Evolutionary conservation across 2,797 vertebrate genomes (phyloP).

Genomic region (Pangasius sanitwongsei): DNA sequence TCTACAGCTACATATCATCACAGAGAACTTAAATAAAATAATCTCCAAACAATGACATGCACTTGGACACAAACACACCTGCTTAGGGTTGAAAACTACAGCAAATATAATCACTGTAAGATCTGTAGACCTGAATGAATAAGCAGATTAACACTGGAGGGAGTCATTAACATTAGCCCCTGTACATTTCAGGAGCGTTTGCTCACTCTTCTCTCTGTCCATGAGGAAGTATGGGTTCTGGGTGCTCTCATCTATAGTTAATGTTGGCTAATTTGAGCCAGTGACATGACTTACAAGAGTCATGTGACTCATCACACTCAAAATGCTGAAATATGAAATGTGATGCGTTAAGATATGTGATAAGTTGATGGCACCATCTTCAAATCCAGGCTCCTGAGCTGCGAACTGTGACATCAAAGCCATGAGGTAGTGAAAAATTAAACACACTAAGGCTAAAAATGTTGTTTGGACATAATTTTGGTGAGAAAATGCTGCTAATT

Average conservation of each 20-base stretch:
- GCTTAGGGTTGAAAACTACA: not conserved
- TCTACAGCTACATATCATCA: not conserved
- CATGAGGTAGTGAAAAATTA: not conserved
- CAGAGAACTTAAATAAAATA: not conserved
- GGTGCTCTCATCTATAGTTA: not conserved
- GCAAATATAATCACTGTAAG: not conserved
- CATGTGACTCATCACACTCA: not conserved
- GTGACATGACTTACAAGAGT: not conserved
- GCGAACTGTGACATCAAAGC: not conserved
- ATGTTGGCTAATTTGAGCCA: not conserved
- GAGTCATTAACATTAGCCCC: not conserved
- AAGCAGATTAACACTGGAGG: not conserved
- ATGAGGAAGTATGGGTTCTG: not conserved
- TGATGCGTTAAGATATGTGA: not conserved
- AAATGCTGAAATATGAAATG: not conserved
- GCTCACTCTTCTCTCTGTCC: not conserved
- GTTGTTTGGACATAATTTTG: no score
- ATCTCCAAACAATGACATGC: not conserved
- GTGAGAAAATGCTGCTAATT: not conserved
- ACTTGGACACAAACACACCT: not conserved
- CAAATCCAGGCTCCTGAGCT: not conserved
- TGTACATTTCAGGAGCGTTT: not conserved
- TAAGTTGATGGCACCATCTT: not conserved
- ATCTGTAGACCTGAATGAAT: no score
- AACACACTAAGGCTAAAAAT: not conserved